phyloP scores from a whole-genome alignment of 30 jellyfish, hydroid and myxozoan genomes.

The Turritopsis rubra region DNA sequence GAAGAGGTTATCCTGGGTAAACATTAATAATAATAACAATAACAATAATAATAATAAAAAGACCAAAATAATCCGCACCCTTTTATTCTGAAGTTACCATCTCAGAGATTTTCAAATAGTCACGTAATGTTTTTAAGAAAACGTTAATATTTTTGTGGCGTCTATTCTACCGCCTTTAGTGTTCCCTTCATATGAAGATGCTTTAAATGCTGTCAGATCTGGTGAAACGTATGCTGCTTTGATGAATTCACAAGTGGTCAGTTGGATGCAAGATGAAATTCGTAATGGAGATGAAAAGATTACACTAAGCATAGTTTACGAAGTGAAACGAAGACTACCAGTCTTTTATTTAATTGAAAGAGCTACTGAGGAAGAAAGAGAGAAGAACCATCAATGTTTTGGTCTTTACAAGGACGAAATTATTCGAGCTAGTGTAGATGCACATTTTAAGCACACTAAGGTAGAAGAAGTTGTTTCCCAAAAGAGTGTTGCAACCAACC shows the following conservation, averaged over 20 bases:
- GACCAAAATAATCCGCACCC: too few relatives aligned
- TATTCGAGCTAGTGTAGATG: not conserved
- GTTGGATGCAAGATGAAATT: constrained; percentile 6
- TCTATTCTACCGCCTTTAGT: too few relatives aligned
- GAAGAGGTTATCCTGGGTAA: too few relatives aligned
- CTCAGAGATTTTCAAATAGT: too few relatives aligned
- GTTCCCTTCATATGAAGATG: not conserved
- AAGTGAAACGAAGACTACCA: not conserved
- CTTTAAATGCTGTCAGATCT: not conserved
- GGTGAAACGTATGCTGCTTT: constrained; percentile 7
- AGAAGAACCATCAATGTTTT: not conserved
- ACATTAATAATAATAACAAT: too few relatives aligned
- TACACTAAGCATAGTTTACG: not conserved
- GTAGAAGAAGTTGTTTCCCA: too few relatives aligned
- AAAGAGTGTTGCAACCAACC: too few relatives aligned
- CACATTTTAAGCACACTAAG: too few relatives aligned
- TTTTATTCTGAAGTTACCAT: too few relatives aligned
- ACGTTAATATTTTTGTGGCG: too few relatives aligned
- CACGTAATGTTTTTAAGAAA: too few relatives aligned
- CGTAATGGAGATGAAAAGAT: not conserved
- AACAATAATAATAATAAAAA: too few relatives aligned
- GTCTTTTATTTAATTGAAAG: not conserved
- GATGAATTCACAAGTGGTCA: not conserved
- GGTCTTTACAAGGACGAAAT: not conserved
- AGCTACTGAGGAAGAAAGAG: not conserved